A percentile compares a stretch with the other conserved stretches of the same genome.
These are phyloP conservation scores for Malacoctenus gilli DNA, from an alignment of 2,797 vertebrate species.

Conservation along the genomic window DNA sequence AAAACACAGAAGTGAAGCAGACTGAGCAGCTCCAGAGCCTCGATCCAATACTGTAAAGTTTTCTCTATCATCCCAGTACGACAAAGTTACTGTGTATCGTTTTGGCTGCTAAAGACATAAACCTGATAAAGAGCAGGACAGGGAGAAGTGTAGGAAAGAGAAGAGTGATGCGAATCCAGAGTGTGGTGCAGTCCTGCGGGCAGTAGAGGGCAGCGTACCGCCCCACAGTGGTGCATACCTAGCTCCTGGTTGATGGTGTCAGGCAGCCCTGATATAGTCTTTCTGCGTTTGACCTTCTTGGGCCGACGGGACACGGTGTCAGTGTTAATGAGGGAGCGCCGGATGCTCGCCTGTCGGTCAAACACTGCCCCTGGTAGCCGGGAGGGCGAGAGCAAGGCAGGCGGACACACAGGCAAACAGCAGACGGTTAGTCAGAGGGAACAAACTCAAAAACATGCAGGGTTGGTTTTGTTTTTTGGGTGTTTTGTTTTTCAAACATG, in stretches of 20 bases:
- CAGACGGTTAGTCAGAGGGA: slow-evolving; percentile 83
- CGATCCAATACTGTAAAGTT: slow-evolving; percentile 40
- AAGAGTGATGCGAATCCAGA: slow-evolving; percentile 47
- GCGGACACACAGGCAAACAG: slow-evolving; percentile 80
- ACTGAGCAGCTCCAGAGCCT: slow-evolving; percentile 43
- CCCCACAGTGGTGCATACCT: slow-evolving; percentile 89
- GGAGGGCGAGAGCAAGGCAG: slow-evolving; percentile 84
- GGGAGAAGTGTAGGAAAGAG: slow-evolving; percentile 4
- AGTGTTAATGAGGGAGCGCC: slow-evolving; percentile 98
- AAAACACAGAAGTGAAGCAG: slow-evolving; percentile 26
- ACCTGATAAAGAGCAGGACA: background rate
- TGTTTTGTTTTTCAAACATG: slow-evolving; percentile 74
- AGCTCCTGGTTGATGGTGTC: slow-evolving; percentile 97
- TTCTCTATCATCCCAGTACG: slow-evolving; percentile 1
- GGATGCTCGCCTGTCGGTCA: slow-evolving; percentile 98
- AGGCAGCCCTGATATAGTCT: slow-evolving; percentile 99
- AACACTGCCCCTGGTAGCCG: slow-evolving; percentile 97
- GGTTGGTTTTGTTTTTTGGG: slow-evolving; percentile 15
- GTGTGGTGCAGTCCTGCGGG: slow-evolving; percentile 57
- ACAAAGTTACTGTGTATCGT: background rate
- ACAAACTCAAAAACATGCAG: slow-evolving; percentile 82
- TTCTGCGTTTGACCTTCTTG: slow-evolving; percentile 99
- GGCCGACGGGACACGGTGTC: slow-evolving; percentile 97
- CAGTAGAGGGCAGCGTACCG: slow-evolving; percentile 53
- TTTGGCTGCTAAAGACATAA: slow-evolving; percentile 6